Evolutionary conservation across 2,888 invertebrate species (phyloP).

Genomic region (Pilophorus perplexus): DNA sequence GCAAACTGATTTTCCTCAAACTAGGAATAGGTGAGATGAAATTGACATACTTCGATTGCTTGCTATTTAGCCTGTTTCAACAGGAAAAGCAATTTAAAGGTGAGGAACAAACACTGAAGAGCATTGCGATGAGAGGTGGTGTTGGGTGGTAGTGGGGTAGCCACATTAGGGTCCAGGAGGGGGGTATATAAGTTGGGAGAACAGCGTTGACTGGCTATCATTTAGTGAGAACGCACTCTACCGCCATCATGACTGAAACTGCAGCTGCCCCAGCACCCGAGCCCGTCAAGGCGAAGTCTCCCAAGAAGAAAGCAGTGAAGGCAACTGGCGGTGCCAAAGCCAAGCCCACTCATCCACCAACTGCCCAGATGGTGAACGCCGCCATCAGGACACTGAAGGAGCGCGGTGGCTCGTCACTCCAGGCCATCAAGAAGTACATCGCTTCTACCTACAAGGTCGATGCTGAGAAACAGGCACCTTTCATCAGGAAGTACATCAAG

Average conservation of each 20-base stretch:
- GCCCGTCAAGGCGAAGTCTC: constrained; percentile 24
- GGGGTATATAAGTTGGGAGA: not conserved
- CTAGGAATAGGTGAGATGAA: too few relatives aligned
- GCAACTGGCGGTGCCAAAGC: too few relatives aligned
- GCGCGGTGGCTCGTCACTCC: constrained; percentile 60
- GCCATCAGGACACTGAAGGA: constrained; percentile 59
- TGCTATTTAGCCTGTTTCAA: too few relatives aligned
- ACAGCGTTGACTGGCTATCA: too few relatives aligned
- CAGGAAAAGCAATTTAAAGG: too few relatives aligned
- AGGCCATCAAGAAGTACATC: constrained; percentile 65
- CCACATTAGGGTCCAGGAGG: constrained; percentile 3
- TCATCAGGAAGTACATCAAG: constrained; percentile 62
- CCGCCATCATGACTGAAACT: not conserved
- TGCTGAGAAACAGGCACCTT: constrained; percentile 59
- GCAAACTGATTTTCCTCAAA: too few relatives aligned
- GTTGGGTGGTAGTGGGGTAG: not conserved
- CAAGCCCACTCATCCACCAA: constrained; percentile 54
- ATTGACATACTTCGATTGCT: too few relatives aligned
- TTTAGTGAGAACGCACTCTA: too few relatives aligned
- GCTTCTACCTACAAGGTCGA: constrained; percentile 61
- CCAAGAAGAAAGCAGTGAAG: constrained; percentile 15
- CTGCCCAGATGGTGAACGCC: constrained; percentile 58
- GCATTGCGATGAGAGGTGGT: too few relatives aligned
- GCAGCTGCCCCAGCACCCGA: constrained; percentile 6
- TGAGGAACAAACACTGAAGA: too few relatives aligned